Conservation (phyloP, 2,797 vertebrate genomes). For the Cuculus canorus region DNA sequence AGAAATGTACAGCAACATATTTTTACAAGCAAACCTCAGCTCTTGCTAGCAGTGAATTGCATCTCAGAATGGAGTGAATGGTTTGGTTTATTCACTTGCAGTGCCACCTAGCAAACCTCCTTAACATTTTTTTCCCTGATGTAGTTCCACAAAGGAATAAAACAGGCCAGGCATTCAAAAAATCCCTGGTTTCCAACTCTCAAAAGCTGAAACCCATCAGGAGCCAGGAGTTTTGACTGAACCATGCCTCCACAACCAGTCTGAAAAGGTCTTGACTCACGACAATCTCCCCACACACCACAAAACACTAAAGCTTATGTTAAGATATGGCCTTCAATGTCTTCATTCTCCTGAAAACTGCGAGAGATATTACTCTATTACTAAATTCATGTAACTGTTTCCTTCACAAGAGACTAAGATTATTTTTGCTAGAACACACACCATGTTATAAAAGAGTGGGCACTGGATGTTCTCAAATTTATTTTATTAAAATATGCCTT, state of each 20-base stretch:
- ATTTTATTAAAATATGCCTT: conserved; percentile 8
- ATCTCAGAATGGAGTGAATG: background rate
- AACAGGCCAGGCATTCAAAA: background rate
- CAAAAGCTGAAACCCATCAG: background rate
- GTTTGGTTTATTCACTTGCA: conserved; percentile 48
- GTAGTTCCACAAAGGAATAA: background rate
- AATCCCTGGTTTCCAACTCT: background rate
- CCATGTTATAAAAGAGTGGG: background rate
- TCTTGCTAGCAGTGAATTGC: background rate
- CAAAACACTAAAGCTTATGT: background rate
- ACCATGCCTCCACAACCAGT: background rate
- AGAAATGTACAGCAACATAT: background rate
- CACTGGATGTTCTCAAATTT: background rate
- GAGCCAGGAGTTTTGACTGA: background rate
- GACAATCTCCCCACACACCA: background rate
- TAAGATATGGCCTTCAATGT: background rate
- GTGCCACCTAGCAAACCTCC: conserved; percentile 64
- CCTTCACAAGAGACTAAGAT: background rate
- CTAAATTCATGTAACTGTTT: background rate
- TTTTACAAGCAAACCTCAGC: background rate
- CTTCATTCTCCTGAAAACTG: background rate
- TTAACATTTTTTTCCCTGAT: background rate
- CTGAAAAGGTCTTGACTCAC: background rate
- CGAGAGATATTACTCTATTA: background rate
- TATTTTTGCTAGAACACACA: background rate